Conservation (phyloP, 2,888 invertebrate genomes). For the Meiosimyza decipiens region DNA sequence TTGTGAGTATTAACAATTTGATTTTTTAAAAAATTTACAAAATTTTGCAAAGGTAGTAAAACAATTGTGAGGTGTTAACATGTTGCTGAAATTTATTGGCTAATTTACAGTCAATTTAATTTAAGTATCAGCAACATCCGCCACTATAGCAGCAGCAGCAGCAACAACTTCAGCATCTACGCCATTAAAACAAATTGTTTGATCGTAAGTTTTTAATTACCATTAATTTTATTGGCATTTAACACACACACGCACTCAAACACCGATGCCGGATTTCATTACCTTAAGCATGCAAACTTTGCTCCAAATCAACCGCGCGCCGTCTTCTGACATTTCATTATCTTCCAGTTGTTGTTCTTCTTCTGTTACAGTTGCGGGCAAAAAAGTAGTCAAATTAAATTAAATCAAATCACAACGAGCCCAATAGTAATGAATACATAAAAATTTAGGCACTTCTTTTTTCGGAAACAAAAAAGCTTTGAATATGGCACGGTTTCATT, state of each 20-base stretch:
- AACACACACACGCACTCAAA: conserved; percentile 40
- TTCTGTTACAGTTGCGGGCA: background rate
- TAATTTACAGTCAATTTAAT: conserved; percentile 22
- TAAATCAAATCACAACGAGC: conserved; percentile 7
- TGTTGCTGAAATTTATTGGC: conserved; percentile 4
- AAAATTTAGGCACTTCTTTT: background rate
- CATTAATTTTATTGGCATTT: conserved; percentile 48
- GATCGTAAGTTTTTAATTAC: conserved; percentile 42
- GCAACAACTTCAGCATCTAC: conserved; percentile 13
- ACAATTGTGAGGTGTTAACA: too few species aligned
- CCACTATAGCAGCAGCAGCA: conserved; percentile 1
- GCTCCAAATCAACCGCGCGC: conserved; percentile 11
- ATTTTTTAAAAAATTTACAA: too few species aligned
- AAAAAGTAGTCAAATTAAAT: conserved; percentile 25
- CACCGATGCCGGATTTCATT: conserved; percentile 26
- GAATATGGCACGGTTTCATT: background rate
- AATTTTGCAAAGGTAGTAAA: too few species aligned
- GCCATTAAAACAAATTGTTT: conserved; percentile 35
- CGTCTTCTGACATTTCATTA: background rate
- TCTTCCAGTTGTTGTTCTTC: background rate
- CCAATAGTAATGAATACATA: conserved; percentile 25
- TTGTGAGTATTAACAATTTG: too few species aligned
- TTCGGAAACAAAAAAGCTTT: conserved; percentile 28
- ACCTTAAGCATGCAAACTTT: conserved; percentile 31
- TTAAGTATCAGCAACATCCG: conserved; percentile 14